Evolutionary conservation across 2,113 vertebrate genomes (phyloP).

Genomic region (Anseranas semipalmata): DNA sequence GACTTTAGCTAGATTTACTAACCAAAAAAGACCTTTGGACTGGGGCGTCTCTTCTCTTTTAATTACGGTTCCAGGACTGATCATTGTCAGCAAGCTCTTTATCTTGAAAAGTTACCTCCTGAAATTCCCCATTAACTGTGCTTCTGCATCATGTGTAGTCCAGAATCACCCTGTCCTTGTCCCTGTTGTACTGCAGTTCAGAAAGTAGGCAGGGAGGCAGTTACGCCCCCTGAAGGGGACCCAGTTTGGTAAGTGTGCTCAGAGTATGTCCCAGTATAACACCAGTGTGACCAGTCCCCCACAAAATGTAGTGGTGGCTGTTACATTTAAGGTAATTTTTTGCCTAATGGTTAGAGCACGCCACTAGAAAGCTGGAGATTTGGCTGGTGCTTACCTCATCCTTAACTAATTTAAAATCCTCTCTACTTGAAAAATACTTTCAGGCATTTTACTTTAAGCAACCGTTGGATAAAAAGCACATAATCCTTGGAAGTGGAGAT

Average conservation of each 20-base stretch:
- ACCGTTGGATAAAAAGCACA: neutral
- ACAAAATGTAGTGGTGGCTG: neutral
- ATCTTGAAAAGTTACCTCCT: conserved; percentile 9
- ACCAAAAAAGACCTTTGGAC: conserved; percentile 32
- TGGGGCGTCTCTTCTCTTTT: neutral
- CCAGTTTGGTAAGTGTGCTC: neutral
- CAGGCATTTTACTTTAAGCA: neutral
- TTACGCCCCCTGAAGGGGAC: neutral
- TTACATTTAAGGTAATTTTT: neutral
- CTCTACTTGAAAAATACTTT: neutral
- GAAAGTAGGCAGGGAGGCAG: neutral
- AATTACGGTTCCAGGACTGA: neutral
- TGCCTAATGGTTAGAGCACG: neutral
- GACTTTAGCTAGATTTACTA: neutral
- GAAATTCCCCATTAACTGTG: neutral
- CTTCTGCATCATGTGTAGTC: neutral
- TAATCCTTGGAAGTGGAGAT: neutral
- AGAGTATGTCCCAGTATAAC: fast-evolving
- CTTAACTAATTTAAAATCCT: neutral
- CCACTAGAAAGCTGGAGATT: neutral
- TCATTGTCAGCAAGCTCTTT: conserved; percentile 1
- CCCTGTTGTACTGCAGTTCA: fast-evolving
- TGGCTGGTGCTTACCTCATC: neutral
- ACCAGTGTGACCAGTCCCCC: fast-evolving
- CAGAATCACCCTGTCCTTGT: neutral